A percentile compares a stretch with the other conserved stretches of the same genome.
Evolutionary conservation across 2,888 invertebrate genomes (phyloP).

Genomic region (Trisateles emortualis): DNA sequence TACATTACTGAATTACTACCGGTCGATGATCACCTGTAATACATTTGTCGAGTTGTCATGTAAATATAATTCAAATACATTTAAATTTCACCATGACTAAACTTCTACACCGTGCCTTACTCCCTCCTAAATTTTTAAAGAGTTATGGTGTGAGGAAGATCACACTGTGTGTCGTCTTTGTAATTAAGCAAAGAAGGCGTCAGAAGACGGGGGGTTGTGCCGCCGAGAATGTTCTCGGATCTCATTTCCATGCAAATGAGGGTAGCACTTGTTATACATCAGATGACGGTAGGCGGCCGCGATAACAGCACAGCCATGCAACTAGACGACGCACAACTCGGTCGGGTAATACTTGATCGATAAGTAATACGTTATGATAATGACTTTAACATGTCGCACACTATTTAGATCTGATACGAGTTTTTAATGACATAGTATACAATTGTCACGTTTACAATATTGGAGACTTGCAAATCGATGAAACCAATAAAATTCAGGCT

Average conservation of each 20-base stretch:
- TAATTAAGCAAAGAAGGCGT: slow-evolving; percentile 84
- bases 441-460: neutral
- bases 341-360: slow-evolving; percentile 57
- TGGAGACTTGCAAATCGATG: slow-evolving; percentile 8
- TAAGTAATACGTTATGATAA: slow-evolving; percentile 57
- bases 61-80: slow-evolving; percentile 3
- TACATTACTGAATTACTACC: slow-evolving; percentile 28
- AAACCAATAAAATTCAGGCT: slow-evolving; percentile 16
- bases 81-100: neutral
- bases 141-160: slow-evolving; percentile 53
- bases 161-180: slow-evolving; percentile 70
- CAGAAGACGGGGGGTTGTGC: slow-evolving; percentile 72
- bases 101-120: neutral
- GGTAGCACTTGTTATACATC: slow-evolving; percentile 73
- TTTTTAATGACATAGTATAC: slow-evolving; percentile 26
- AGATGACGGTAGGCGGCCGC: slow-evolving; percentile 59
- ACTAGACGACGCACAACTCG: slow-evolving; percentile 42
- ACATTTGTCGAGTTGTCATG: slow-evolving; percentile 6
- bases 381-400: slow-evolving; percentile 43
- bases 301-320: slow-evolving; percentile 47
- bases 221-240: slow-evolving; percentile 77
- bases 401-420: slow-evolving; percentile 29
- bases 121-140: slow-evolving; percentile 35
- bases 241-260: slow-evolving; percentile 86
- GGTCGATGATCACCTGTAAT: slow-evolving; percentile 30